phyloP scores from a whole-genome alignment of 37 sponge, comb jelly and placozoan species.

The Spongilla lacustris region DNA sequence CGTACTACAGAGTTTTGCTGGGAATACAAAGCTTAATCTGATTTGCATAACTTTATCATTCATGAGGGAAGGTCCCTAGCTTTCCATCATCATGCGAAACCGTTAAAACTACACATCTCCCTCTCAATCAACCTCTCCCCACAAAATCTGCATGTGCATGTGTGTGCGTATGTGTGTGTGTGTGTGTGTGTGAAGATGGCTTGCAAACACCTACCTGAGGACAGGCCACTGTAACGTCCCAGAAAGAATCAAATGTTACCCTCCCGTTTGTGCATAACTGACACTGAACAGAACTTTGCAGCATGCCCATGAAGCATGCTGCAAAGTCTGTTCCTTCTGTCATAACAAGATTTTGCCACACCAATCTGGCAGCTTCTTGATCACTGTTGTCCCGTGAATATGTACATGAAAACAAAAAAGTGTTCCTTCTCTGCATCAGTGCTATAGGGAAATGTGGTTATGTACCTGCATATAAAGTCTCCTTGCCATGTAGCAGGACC shows the following conservation, averaged over 20 bases:
- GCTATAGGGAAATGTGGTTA: too few species aligned
- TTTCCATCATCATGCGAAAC: too few species aligned
- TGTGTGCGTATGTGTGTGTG: too few species aligned
- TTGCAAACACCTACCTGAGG: slow-evolving; percentile 25
- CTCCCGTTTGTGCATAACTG: slow-evolving; percentile 44
- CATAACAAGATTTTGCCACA: slow-evolving; percentile 21
- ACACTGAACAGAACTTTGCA: slow-evolving; percentile 70
- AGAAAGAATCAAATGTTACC: slow-evolving; percentile 86
- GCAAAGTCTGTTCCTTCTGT: slow-evolving; percentile 42
- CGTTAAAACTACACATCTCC: too few species aligned
- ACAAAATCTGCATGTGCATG: too few species aligned
- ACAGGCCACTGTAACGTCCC: slow-evolving; percentile 82
- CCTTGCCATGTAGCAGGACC: too few species aligned
- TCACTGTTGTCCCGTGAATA: not conserved
- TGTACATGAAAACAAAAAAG: not conserved
- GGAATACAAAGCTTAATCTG: too few species aligned
- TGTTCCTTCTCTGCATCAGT: too few species aligned
- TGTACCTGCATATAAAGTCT: too few species aligned
- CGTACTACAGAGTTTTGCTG: not conserved
- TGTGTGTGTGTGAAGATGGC: not conserved
- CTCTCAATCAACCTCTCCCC: too few species aligned
- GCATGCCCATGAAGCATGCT: slow-evolving; percentile 76
- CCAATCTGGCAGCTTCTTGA: not conserved
- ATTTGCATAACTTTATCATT: too few species aligned
- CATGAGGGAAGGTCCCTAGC: too few species aligned